phyloP scores from a whole-genome alignment of 2,113 vertebrate genomes.

The Brevimyrus niger region DNA sequence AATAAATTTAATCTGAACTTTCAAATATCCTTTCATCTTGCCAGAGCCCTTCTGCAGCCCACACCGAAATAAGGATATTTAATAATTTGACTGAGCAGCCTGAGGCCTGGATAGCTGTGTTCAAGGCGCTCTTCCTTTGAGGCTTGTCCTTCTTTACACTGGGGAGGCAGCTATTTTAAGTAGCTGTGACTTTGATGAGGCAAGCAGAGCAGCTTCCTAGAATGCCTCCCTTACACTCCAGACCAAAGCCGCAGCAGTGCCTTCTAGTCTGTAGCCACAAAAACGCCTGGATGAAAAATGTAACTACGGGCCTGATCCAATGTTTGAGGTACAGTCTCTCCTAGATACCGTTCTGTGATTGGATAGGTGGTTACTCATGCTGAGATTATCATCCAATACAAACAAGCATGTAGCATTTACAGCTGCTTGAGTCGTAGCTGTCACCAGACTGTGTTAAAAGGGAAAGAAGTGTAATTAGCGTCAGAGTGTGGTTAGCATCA shows the following conservation, averaged over 20 bases:
- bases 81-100: conserved; percentile 9
- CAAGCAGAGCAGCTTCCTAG: not conserved
- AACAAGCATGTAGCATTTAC: not conserved
- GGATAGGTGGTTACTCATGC: not conserved
- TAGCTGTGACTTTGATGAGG: not conserved
- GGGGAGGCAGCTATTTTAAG: not conserved
- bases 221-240: not conserved
- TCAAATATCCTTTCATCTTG: conserved; percentile 11
- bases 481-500: not conserved
- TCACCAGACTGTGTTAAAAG: not conserved
- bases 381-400: not conserved
- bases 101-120: not conserved
- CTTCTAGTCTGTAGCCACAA: not conserved
- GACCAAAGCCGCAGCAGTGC: not conserved
- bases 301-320: not conserved
- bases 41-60: not conserved
- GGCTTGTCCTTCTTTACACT: not conserved
- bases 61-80: conserved; percentile 8
- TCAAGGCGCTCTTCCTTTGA: too few relatives aligned
- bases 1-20: not conserved
- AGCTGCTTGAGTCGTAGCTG: not conserved
- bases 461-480: not conserved
- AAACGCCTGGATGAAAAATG: not conserved
- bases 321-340: not conserved
- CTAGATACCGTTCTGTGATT: not conserved